Evolutionary conservation across 2,888 invertebrate species (phyloP), one percentile per base, ranked within the genome.

Genomic region (Aproaerema taeniolella): DNA sequence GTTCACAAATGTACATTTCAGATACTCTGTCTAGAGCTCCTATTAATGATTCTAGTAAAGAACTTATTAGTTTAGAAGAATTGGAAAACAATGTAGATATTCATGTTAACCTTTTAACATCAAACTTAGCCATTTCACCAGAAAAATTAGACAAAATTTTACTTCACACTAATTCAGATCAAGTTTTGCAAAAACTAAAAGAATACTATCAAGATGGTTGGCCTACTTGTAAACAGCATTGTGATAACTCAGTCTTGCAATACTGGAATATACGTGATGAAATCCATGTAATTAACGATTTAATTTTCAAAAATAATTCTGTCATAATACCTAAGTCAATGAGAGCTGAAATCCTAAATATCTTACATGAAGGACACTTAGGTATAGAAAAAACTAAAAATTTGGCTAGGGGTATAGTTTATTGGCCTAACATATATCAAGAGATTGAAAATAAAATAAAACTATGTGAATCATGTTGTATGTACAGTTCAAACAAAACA

Each of bases 291-390:
- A n/a, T n/a, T n/a, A n/a, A n/a, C n/a, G n/a, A n/a, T n/a, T n/a
- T n/a, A n/a, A n/a, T n/a, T n/a, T n/a, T n/a, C n/a, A n/a, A n/a
- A n/a, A n/a, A n/a, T n/a, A n/a, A n/a, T n/a, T n/a, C n/a, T 31
- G 31, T 43, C 4, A 37, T 46, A 7, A 38, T 46, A 16, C 43
- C 46, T 5, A 37, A 29, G 12, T 37, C 39, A 35, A 31, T 47
- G 29, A 31, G 44, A 20, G 5, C 30, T 12, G 44, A 47, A 34
- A 44, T 47, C 9, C 30, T 47, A 47, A 36, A 45, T 41, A 28
- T 31, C 36, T 15, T 44, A 42, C 35, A 42, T n/a, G n/a, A n/a
- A n/a, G n/a, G n/a, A n/a, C n/a, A n/a, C n/a, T n/a, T n/a, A n/a
- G n/a, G n/a, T n/a, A n/a, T n/a, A n/a, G n/a, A n/a, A n/a, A n/a